These are phyloP conservation scores for Melanogrammus aeglefinus DNA, from an alignment of 2,797 vertebrate species.

Conservation along the genomic window DNA sequence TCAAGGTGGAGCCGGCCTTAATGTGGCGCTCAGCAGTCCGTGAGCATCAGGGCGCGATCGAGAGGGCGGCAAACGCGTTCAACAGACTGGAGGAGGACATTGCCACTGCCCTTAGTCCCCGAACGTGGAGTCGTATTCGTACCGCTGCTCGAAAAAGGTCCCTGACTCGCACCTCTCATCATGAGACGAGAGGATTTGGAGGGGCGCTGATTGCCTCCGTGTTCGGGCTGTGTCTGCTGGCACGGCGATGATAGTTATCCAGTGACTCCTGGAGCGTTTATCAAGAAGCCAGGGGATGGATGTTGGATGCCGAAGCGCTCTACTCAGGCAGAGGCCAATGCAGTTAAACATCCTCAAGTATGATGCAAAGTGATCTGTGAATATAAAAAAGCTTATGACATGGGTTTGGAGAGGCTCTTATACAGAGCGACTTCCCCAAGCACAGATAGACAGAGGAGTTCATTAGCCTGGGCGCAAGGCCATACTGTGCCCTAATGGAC, in stretches of 20 bases:
- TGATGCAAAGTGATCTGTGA: background rate
- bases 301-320: background rate
- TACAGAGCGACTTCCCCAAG: background rate
- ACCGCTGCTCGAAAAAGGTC: background rate
- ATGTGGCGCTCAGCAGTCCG: conserved; percentile 14
- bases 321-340: background rate
- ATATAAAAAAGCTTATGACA: background rate
- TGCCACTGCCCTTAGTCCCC: background rate
- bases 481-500: background rate
- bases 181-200: background rate
- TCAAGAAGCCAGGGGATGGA: background rate
- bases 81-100: background rate
- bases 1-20: background rate
- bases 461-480: too few species aligned
- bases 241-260: background rate
- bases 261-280: background rate
- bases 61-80: conserved; percentile 2
- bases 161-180: background rate
- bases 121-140: background rate
- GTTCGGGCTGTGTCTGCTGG: background rate
- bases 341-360: background rate
- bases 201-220: background rate
- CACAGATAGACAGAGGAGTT: background rate
- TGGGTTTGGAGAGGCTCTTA: background rate
- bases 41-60: conserved; percentile 10